These are phyloP conservation scores for Columbina picui DNA, from an alignment of 2,113 vertebrate species.

Conservation along the genomic window DNA sequence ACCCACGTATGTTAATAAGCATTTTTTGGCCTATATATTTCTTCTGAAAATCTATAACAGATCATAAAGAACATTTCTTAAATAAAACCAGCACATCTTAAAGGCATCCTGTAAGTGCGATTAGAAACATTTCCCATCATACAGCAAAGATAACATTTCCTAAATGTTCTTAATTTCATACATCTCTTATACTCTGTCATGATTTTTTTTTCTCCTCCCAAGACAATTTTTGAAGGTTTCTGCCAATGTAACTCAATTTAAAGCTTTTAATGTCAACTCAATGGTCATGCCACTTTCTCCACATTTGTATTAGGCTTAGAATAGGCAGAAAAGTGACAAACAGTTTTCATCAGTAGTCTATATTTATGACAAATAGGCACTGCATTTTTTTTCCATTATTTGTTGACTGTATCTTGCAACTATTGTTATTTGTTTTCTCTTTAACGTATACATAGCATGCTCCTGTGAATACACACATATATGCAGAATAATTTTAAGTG, in stretches of 20 bases:
- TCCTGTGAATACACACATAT: not conserved
- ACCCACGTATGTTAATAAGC: not conserved
- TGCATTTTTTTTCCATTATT: not conserved
- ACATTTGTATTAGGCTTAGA: constrained; percentile 36
- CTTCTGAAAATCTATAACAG: not conserved
- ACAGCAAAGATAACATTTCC: constrained; percentile 48
- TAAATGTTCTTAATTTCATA: constrained; percentile 68
- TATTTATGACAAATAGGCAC: not conserved
- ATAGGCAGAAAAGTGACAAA: constrained; percentile 57
- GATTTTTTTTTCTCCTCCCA: constrained; percentile 24
- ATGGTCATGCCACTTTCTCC: constrained; percentile 62
- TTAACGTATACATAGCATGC: not conserved
- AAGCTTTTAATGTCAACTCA: constrained; percentile 72
- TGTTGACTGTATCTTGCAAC: not conserved
- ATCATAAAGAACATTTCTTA: constrained; percentile 6
- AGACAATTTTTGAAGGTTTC: constrained; percentile 67
- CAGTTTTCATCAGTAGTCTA: constrained; percentile 41
- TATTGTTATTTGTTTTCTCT: not conserved
- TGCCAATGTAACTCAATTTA: constrained; percentile 71
- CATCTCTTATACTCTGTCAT: constrained; percentile 70
- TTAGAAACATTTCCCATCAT: constrained; percentile 29
- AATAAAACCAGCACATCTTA: constrained; percentile 37
- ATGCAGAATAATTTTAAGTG: constrained; percentile 48
- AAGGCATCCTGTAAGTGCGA: constrained; percentile 23
- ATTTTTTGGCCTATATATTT: constrained; percentile 4